Evolutionary conservation across 2,888 invertebrate species (phyloP).

Genomic region (Luffia ferchaultella): DNA sequence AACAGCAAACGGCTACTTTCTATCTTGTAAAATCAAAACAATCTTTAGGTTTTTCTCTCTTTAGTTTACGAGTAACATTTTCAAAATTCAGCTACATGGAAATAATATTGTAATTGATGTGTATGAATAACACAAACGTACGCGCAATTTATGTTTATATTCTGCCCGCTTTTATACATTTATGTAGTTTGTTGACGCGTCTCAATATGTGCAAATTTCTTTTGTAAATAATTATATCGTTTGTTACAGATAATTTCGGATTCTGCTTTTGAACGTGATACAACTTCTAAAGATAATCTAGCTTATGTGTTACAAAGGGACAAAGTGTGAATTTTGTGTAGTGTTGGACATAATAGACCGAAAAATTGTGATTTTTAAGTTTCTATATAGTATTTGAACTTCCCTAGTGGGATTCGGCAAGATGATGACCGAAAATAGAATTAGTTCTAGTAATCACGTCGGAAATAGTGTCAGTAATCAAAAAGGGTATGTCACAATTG

Average conservation of each 20-base stretch:
- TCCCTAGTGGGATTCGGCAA: conserved; percentile 55
- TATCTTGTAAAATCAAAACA: conserved; percentile 34
- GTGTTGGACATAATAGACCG: conserved; percentile 41
- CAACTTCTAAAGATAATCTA: conserved; percentile 41
- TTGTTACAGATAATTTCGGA: conserved; percentile 57
- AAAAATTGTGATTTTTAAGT: conserved; percentile 56
- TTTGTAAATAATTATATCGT: conserved; percentile 11
- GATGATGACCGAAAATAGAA: conserved; percentile 80
- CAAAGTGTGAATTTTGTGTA: conserved; percentile 58
- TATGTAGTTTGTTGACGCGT: conserved; percentile 57
- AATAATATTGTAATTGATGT: conserved; percentile 2
- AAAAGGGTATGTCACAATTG: conserved; percentile 59
- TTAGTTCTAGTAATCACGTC: conserved; percentile 74
- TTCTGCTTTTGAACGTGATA: conserved; percentile 60
- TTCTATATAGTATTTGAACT: conserved; percentile 60
- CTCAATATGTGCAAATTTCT: conserved; percentile 17
- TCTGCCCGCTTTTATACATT: conserved; percentile 24
- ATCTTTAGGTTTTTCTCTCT: conserved; percentile 25
- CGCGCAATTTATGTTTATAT: neutral
- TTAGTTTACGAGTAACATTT: conserved; percentile 10
- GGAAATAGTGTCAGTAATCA: conserved; percentile 66
- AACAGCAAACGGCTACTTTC: too few relatives aligned
- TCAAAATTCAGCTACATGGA: conserved; percentile 20
- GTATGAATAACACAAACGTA: conserved; percentile 1
- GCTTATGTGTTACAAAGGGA: conserved; percentile 57